These are phyloP conservation scores for Phytoseiulus persimilis DNA, from an alignment of 2,888 invertebrate genomes.

Conservation along the genomic window DNA sequence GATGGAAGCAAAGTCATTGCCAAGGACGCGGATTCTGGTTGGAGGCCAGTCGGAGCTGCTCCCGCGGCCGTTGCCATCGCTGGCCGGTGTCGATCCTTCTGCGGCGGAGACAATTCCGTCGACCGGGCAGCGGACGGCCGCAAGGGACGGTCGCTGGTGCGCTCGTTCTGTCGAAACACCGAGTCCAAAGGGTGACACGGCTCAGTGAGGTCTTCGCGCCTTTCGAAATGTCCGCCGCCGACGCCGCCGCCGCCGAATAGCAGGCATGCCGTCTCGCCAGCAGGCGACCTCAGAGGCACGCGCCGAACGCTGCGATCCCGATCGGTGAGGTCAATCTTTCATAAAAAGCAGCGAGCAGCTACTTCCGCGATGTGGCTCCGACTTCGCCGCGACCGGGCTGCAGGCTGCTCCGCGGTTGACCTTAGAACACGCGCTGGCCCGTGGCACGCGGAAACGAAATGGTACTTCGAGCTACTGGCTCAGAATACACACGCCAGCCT, in stretches of 20 bases:
- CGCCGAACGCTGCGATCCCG: neutral
- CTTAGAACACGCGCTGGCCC: constrained; percentile 5
- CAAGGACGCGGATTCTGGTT: neutral
- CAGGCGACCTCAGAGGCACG: neutral
- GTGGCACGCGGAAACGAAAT: neutral
- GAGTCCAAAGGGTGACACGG: too few relatives aligned
- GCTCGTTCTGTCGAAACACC: neutral
- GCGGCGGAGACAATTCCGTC: neutral
- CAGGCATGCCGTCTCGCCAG: neutral
- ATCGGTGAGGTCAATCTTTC: neutral
- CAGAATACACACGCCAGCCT: neutral
- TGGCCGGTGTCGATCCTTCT: neutral
- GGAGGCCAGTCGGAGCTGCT: neutral
- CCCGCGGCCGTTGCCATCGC: neutral
- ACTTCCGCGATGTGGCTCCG: neutral
- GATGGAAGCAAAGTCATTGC: neutral
- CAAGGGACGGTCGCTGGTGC: neutral
- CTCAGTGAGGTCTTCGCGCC: neutral
- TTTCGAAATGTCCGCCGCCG: neutral
- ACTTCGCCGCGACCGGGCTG: neutral
- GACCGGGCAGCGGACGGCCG: neutral
- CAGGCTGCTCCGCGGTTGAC: neutral
- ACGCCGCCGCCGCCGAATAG: neutral
- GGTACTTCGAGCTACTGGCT: neutral
- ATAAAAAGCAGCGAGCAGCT: neutral